Evolutionary conservation across 2,888 invertebrate genomes (phyloP).

Genomic region (Macrosiphum euphorbiae): DNA sequence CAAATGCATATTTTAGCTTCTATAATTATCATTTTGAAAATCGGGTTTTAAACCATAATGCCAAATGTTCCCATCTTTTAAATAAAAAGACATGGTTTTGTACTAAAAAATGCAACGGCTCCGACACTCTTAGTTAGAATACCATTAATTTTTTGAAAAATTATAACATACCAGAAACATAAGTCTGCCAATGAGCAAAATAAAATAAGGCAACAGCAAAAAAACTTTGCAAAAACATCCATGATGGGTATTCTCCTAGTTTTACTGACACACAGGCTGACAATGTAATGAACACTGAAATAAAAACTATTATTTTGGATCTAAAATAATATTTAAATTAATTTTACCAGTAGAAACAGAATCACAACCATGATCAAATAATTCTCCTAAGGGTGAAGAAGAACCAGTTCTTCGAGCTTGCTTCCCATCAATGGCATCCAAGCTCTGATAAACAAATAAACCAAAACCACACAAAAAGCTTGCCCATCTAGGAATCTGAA

Average conservation of each 20-base stretch:
- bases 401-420: conserved; percentile 96
- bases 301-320: background rate
- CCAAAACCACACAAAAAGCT: conserved; percentile 93
- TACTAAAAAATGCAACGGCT: no score
- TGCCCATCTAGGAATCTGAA: conserved; percentile 89
- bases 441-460: conserved; percentile 95
- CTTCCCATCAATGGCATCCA: conserved; percentile 99
- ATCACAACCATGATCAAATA: conserved; percentile 99
- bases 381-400: conserved; percentile 93
- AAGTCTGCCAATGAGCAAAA: conserved; percentile 99
- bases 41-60: no score
- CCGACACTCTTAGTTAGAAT: no score
- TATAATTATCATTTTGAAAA: no score
- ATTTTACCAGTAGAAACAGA: conserved; percentile 87
- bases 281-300: conserved; percentile 90
- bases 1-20: no score
- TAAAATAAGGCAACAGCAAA: conserved; percentile 96
- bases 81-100: no score
- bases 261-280: conserved; percentile 96
- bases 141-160: background rate
- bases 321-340: background rate
- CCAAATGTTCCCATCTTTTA: no score
- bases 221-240: conserved; percentile 97
- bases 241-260: conserved; percentile 90
- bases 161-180: conserved; percentile 83